phyloP scores from a whole-genome alignment of 1,140 invertebrate species.

The Parapsyche elsis region DNA sequence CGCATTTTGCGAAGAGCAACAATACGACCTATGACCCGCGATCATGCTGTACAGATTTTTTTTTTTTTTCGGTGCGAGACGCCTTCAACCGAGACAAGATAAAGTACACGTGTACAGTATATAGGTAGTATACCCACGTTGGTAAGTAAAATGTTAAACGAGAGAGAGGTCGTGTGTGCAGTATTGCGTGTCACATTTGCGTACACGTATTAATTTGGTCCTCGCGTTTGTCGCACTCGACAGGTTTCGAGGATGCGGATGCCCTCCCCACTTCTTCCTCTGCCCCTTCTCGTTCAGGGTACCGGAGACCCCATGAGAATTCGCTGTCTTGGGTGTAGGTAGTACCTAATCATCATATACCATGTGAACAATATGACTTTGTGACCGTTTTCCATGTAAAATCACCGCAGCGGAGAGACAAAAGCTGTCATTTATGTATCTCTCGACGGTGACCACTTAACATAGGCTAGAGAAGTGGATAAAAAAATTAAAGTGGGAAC shows the following conservation, averaged over 20 bases:
- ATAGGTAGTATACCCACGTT: background rate
- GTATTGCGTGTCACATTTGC: constrained; percentile 3
- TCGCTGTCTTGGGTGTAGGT: no score
- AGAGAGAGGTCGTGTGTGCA: constrained; percentile 4
- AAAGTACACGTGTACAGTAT: background rate
- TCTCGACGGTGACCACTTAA: no score
- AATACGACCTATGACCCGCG: background rate
- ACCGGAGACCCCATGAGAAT: background rate
- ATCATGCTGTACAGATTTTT: background rate
- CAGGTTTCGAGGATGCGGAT: constrained; percentile 11
- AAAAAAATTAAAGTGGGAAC: no score
- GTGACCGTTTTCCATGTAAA: constrained; percentile 6
- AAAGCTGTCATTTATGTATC: background rate
- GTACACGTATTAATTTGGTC: constrained; percentile 27
- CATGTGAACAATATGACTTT: constrained; percentile 12
- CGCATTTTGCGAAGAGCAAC: background rate
- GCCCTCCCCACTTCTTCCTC: background rate
- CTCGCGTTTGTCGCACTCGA: constrained; percentile 25
- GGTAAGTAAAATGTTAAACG: background rate
- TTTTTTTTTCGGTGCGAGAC: background rate
- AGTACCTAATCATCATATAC: background rate
- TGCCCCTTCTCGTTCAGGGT: background rate
- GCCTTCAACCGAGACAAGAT: background rate
- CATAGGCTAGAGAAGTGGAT: no score
- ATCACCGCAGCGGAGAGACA: background rate